phyloP scores from a whole-genome alignment of 2,888 invertebrate species.

The Drosophila prostipennis region DNA sequence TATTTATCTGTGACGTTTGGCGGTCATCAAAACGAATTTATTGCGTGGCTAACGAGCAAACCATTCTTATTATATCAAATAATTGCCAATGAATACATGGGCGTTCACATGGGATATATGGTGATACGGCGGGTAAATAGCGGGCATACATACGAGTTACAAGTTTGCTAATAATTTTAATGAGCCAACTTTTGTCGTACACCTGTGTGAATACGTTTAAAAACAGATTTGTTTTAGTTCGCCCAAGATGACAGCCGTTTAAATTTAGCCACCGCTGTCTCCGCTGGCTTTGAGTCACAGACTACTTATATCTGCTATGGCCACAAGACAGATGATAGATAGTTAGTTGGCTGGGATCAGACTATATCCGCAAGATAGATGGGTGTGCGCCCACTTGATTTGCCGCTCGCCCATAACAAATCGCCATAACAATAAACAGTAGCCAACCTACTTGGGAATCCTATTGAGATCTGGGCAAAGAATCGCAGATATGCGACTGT shows the following conservation, averaged over 20 bases:
- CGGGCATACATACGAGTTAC: slow-evolving; percentile 40
- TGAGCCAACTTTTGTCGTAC: slow-evolving; percentile 72
- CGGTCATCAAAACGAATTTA: slow-evolving; percentile 37
- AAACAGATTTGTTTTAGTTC: slow-evolving; percentile 72
- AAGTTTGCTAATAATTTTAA: slow-evolving; percentile 71
- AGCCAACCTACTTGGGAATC: slow-evolving; percentile 5
- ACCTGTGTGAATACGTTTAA: slow-evolving; percentile 75
- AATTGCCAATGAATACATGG: slow-evolving; percentile 6
- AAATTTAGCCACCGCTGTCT: slow-evolving; percentile 58
- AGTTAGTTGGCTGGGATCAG: slow-evolving; percentile 19
- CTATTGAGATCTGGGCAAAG: slow-evolving; percentile 27
- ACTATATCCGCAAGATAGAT: slow-evolving; percentile 21
- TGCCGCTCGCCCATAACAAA: slow-evolving; percentile 15
- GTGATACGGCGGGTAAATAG: not conserved
- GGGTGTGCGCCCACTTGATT: slow-evolving; percentile 22
- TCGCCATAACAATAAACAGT: slow-evolving; percentile 38
- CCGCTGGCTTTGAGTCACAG: slow-evolving; percentile 35
- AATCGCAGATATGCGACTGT: slow-evolving; percentile 13
- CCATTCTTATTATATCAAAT: slow-evolving; percentile 24
- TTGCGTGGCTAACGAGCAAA: slow-evolving; percentile 64
- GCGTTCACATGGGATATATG: not conserved
- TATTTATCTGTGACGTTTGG: slow-evolving; percentile 45
- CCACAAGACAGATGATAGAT: slow-evolving; percentile 27
- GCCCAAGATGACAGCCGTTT: slow-evolving; percentile 55
- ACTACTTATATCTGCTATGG: slow-evolving; percentile 6